Evolutionary conservation across 2,797 vertebrate species (phyloP).

Genomic region (Hypotaenidia philippensis): DNA sequence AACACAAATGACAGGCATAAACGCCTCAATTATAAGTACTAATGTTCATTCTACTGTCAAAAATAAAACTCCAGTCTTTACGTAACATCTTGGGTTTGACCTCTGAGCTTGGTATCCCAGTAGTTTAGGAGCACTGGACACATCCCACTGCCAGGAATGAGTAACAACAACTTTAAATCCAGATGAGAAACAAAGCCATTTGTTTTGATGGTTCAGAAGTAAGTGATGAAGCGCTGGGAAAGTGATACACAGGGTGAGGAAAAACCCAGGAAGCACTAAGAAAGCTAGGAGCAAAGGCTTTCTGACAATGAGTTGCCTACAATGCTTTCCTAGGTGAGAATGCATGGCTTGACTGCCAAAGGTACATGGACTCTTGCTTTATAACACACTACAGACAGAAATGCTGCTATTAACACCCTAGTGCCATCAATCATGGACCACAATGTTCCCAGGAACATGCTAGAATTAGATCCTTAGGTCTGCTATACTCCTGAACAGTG

Average conservation of each 20-base stretch:
- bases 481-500: neutral
- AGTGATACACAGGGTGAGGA: neutral
- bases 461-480: neutral
- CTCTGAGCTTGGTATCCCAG: neutral
- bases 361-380: neutral
- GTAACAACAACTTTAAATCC: neutral
- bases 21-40: neutral
- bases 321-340: neutral
- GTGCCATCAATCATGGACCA: neutral
- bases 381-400: neutral
- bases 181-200: neutral
- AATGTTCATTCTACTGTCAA: neutral
- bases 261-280: neutral
- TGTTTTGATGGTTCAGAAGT: neutral
- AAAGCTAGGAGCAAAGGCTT: neutral
- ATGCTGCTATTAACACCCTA: neutral
- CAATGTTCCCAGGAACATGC: neutral
- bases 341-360: neutral
- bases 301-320: neutral
- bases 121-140: neutral
- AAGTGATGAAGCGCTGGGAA: neutral
- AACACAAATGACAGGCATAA: neutral
- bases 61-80: slow-evolving; percentile 14
- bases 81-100: neutral
- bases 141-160: neutral